Conservation (phyloP, 2,888 invertebrate genomes). For the Macrosoma leucophasiata region DNA sequence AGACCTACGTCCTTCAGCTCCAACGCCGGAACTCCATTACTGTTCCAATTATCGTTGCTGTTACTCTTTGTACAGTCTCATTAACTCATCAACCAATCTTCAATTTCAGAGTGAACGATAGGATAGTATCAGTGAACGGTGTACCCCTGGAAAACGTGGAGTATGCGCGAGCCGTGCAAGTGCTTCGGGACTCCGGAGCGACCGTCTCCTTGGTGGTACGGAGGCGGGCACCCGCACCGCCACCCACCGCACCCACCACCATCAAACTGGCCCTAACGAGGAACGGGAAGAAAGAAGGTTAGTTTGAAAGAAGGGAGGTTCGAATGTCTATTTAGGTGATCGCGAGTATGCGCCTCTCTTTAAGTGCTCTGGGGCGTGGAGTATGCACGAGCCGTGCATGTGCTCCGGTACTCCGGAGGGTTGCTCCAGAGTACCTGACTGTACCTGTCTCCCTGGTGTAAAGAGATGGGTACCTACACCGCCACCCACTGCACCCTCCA, state of each 20-base stretch:
- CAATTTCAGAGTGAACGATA: constrained; percentile 91
- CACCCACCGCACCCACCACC: constrained; percentile 68
- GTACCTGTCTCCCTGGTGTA: constrained; percentile 90
- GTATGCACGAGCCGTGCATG: constrained; percentile 95
- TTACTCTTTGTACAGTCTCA: too few species aligned
- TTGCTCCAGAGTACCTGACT: too few species aligned
- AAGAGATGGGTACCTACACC: constrained; percentile 84
- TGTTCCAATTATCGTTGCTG: too few species aligned
- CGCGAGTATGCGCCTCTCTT: too few species aligned
- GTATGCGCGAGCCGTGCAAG: constrained; percentile 95
- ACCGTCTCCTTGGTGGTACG: constrained; percentile 92
- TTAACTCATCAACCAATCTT: too few species aligned
- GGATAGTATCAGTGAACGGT: constrained; percentile 97
- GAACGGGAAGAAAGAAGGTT: constrained; percentile 96
- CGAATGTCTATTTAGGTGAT: too few species aligned
- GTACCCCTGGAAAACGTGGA: constrained; percentile 97
- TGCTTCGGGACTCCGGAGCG: constrained; percentile 92
- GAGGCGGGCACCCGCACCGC: constrained; percentile 81
- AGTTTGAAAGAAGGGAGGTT: too few species aligned
- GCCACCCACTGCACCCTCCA: constrained; percentile 66
- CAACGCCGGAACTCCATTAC: too few species aligned
- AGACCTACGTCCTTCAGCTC: too few species aligned
- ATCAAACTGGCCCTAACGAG: constrained; percentile 92
- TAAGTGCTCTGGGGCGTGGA: too few species aligned
- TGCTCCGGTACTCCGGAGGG: constrained; percentile 92